phyloP scores from a whole-genome alignment of 2,113 vertebrate genomes.

The Nothocercus nigrocapillus region DNA sequence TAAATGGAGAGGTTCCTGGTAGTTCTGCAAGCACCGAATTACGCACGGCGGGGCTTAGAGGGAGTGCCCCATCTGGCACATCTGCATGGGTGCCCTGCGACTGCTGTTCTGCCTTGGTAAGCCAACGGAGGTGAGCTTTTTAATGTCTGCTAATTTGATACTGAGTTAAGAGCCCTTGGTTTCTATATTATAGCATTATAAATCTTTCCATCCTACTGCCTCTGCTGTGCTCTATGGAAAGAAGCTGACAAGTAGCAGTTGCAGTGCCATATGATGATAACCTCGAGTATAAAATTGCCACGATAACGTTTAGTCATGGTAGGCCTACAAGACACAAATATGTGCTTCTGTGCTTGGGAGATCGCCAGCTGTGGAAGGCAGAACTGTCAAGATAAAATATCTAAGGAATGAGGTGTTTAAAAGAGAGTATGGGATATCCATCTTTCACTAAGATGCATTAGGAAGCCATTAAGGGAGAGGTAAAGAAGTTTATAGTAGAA shows the following conservation, averaged over 20 bases:
- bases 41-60: neutral
- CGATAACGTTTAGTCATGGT: constrained; percentile 51
- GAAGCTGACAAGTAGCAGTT: constrained; percentile 33
- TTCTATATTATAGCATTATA: neutral
- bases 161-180: neutral
- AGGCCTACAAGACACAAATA: constrained; percentile 50
- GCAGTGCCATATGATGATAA: neutral
- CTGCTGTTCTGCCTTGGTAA: neutral
- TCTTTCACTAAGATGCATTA: constrained; percentile 71
- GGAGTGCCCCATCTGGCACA: neutral
- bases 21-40: neutral
- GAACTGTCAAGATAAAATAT: constrained; percentile 69
- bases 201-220: neutral
- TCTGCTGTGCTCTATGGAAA: neutral
- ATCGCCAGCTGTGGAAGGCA: constrained; percentile 49
- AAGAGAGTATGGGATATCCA: constrained; percentile 46
- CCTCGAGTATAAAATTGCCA: constrained; percentile 30
- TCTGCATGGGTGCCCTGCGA: neutral
- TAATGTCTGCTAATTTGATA: neutral
- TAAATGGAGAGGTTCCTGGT: neutral
- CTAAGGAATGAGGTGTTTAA: constrained; percentile 64
- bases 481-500: constrained; percentile 58
- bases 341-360: constrained; percentile 57
- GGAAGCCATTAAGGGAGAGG: constrained; percentile 67
- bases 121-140: neutral